Evolutionary conservation across 2,113 vertebrate genomes (phyloP).

Genomic region (Cebidichthys violaceus): DNA sequence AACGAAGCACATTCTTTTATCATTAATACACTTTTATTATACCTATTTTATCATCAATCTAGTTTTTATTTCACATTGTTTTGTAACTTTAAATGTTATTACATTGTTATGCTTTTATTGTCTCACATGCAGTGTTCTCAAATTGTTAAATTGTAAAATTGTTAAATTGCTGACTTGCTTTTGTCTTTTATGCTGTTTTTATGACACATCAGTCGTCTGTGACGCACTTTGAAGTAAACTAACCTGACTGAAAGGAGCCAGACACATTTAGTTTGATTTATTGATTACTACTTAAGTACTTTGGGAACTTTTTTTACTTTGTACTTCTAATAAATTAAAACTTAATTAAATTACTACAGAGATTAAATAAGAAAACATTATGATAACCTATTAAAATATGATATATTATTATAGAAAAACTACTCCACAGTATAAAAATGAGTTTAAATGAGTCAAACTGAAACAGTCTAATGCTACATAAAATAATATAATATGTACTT

Average conservation of each 20-base stretch:
- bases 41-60: background rate
- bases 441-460: background rate
- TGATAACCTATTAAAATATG: background rate
- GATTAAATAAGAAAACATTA: background rate
- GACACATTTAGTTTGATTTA: background rate
- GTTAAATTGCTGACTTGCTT: background rate
- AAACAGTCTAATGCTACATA: background rate
- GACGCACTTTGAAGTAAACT: background rate
- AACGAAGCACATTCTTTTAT: background rate
- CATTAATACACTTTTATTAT: background rate
- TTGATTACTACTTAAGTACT: background rate
- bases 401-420: background rate
- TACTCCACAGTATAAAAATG: background rate
- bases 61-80: background rate
- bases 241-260: no score
- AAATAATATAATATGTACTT: background rate
- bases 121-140: background rate
- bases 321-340: background rate
- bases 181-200: background rate
- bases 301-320: background rate
- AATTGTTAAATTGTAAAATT: background rate
- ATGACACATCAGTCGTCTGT: background rate
- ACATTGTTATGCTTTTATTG: background rate
- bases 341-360: background rate
- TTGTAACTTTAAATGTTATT: background rate